A percentile compares a stretch with the other conserved stretches of the same genome.
phyloP scores from a whole-genome alignment of 1,140 invertebrate genomes.

The Tigriopus japonicus region DNA sequence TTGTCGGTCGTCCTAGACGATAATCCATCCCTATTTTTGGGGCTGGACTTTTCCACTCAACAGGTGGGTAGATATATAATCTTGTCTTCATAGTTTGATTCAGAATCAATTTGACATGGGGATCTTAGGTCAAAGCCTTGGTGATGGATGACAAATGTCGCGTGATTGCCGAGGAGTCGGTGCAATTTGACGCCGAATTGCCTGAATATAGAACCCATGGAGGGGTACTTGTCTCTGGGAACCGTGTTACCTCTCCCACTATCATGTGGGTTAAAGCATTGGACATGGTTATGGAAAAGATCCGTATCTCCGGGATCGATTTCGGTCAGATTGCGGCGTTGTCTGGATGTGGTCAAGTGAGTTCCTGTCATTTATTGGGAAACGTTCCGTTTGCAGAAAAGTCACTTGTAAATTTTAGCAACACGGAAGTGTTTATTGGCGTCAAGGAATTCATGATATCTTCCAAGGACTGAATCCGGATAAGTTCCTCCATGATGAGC shows the following conservation, averaged over 20 bases:
- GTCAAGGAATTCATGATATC: slow-evolving; percentile 42
- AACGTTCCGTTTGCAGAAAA: slow-evolving; percentile 30
- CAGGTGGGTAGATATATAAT: slow-evolving; percentile 8
- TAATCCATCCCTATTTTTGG: slow-evolving; percentile 4
- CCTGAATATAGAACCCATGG: slow-evolving; percentile 67
- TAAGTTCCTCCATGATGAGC: slow-evolving; percentile 61
- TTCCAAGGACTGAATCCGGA: slow-evolving; percentile 45
- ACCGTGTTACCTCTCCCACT: slow-evolving; percentile 48
- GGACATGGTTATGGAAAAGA: slow-evolving; percentile 67
- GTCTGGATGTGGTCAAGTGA: slow-evolving; percentile 57
- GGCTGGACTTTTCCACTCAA: slow-evolving; percentile 17
- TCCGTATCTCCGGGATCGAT: slow-evolving; percentile 58
- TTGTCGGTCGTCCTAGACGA: too few species aligned
- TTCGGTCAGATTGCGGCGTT: slow-evolving; percentile 60
- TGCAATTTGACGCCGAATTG: slow-evolving; percentile 72
- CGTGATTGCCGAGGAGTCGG: slow-evolving; percentile 52
- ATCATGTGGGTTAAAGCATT: slow-evolving; percentile 89
- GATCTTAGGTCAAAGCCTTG: slow-evolving; percentile 65
- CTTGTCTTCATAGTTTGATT: not conserved
- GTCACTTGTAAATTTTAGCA: too few species aligned
- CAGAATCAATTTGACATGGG: slow-evolving; percentile 21
- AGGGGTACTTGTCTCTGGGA: slow-evolving; percentile 43
- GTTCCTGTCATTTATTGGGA: slow-evolving; percentile 30
- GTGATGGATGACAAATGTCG: slow-evolving; percentile 53
- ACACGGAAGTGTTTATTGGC: slow-evolving; percentile 92